These are phyloP conservation scores for Ramphastos sulfuratus DNA, from an alignment of 2,113 vertebrate genomes.

Conservation along the genomic window DNA sequence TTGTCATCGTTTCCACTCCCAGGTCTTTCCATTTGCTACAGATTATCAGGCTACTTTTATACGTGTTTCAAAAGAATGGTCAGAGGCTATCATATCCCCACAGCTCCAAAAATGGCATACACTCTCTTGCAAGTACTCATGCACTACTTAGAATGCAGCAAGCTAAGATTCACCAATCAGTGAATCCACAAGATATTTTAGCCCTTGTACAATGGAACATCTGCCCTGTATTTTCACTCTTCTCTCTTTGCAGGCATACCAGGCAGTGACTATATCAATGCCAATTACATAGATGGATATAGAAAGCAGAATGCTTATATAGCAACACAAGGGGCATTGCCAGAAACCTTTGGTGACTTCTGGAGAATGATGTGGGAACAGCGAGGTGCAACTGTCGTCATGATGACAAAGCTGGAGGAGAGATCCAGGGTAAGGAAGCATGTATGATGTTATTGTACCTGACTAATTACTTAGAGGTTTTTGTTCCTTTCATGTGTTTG, in stretches of 20 bases:
- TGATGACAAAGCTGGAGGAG: conserved; percentile 99
- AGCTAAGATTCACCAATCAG: not conserved
- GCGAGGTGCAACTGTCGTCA: conserved; percentile 93
- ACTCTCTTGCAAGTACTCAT: not conserved
- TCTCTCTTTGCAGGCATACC: conserved; percentile 86
- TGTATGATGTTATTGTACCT: not conserved
- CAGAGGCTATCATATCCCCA: not conserved
- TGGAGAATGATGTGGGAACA: conserved; percentile 99
- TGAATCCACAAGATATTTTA: not conserved
- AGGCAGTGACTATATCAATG: conserved; percentile 97
- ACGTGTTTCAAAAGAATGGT: not conserved
- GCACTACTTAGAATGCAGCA: not conserved
- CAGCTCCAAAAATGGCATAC: not conserved
- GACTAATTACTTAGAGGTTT: not conserved
- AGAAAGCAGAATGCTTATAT: conserved; percentile 98
- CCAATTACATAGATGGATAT: conserved; percentile 99
- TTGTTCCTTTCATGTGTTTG: not conserved
- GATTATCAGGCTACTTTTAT: not conserved
- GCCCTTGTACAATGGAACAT: not conserved
- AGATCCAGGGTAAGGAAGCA: conserved; percentile 89
- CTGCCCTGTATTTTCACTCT: not conserved
- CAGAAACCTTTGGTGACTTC: conserved; percentile 98
- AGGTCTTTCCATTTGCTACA: not conserved
- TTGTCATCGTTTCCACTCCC: not conserved
- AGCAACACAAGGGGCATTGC: conserved; percentile 93